phyloP scores from a whole-genome alignment of 2,888 invertebrate genomes.

The Strigamia transsilvanica region DNA sequence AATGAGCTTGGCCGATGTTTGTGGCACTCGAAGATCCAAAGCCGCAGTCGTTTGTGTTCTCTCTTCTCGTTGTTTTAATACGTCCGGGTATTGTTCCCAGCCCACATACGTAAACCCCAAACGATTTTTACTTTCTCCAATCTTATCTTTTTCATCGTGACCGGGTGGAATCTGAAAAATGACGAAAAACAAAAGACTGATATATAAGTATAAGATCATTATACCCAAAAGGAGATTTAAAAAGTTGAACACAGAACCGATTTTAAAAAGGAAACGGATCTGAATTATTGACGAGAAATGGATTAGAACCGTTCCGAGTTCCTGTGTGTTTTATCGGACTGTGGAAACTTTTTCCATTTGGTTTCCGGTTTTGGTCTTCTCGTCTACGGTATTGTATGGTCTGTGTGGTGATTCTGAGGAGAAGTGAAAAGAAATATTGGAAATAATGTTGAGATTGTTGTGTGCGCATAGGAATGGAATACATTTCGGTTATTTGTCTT shows the following conservation, averaged over 20 bases:
- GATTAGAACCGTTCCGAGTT: conserved; percentile 33
- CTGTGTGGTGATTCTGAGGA: neutral
- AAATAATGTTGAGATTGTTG: conserved; percentile 2
- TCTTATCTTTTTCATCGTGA: conserved; percentile 2
- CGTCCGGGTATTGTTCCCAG: neutral
- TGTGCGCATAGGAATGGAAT: neutral
- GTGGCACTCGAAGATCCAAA: neutral
- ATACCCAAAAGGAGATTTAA: neutral
- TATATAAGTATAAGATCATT: conserved; percentile 21
- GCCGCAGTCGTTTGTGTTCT: neutral
- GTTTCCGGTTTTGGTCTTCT: neutral
- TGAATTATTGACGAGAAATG: conserved; percentile 44
- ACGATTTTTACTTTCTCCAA: conserved; percentile 13
- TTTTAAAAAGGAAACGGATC: conserved; percentile 36
- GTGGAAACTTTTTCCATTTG: neutral
- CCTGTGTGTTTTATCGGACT: neutral
- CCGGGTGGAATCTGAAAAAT: neutral
- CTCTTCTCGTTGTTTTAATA: conserved; percentile 5
- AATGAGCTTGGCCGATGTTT: neutral
- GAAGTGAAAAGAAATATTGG: neutral
- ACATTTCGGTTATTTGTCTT: neutral
- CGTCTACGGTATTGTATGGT: no score
- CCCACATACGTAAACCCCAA: conserved; percentile 22
- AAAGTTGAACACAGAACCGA: conserved; percentile 19
- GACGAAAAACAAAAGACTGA: neutral